phyloP scores from a whole-genome alignment of 2,888 invertebrate genomes.

The Drosophila imparisetae region DNA sequence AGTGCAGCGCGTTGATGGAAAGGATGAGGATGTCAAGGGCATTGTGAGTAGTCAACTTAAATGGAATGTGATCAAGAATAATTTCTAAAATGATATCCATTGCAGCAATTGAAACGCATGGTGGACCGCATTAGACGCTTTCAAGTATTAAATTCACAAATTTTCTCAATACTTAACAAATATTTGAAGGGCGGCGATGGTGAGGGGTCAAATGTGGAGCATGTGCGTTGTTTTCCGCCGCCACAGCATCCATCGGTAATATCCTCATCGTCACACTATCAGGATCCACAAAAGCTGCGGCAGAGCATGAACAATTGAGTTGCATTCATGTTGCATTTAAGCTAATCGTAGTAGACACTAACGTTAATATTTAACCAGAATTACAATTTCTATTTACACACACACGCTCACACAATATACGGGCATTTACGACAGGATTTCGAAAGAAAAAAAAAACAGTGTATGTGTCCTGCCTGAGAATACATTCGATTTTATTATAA shows the following conservation, averaged over 20 bases:
- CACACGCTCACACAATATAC: conserved; percentile 25
- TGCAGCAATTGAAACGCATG: conserved; percentile 96
- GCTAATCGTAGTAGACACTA: conserved; percentile 45
- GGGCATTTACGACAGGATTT: conserved; percentile 23
- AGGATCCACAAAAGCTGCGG: conserved; percentile 87
- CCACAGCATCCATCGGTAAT: conserved; percentile 91
- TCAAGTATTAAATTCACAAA: conserved; percentile 99
- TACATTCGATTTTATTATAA: conserved; percentile 71
- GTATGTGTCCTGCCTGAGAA: conserved; percentile 15
- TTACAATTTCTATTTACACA: conserved; percentile 26
- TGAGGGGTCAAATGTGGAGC: conserved; percentile 95
- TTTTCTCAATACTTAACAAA: conserved; percentile 97
- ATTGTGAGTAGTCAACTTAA: conserved; percentile 90
- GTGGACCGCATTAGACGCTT: conserved; percentile 98
- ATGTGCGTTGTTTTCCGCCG: conserved; percentile 98
- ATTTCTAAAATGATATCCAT: conserved; percentile 38
- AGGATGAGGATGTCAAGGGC: conserved; percentile 97
- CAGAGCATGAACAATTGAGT: conserved; percentile 84
- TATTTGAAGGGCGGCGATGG: conserved; percentile 94
- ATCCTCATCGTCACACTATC: conserved; percentile 86
- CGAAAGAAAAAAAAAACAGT: background rate
- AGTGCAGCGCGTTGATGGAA: conserved; percentile 97
- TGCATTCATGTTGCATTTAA: conserved; percentile 51
- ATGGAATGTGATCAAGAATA: background rate
- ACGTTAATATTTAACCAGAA: conserved; percentile 55